phyloP scores from a whole-genome alignment of 2,113 vertebrate species.

The Spermophilus dauricus region DNA sequence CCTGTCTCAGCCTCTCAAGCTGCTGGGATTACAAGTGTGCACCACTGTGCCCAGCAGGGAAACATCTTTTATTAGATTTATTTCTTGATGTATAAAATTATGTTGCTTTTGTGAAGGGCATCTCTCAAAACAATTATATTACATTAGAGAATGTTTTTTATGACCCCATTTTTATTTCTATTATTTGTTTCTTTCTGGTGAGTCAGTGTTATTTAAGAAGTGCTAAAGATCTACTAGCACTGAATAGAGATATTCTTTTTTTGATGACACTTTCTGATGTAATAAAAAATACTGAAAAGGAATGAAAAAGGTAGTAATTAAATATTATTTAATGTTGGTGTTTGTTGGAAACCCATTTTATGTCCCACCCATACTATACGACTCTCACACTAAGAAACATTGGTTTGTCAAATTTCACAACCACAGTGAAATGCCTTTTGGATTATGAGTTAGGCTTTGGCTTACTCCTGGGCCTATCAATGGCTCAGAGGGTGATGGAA shows the following conservation, averaged over 20 bases:
- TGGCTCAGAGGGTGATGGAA: background rate
- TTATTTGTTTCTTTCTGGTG: background rate
- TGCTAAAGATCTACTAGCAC: background rate
- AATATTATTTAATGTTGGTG: constrained; percentile 28
- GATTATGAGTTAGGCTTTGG: background rate
- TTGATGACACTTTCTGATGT: background rate
- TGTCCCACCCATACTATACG: background rate
- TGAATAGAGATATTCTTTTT: background rate
- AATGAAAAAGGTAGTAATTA: background rate
- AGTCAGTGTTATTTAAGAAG: background rate
- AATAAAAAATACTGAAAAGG: constrained; percentile 41
- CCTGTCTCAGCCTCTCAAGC: background rate
- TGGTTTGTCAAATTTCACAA: background rate
- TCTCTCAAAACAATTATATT: constrained; percentile 40
- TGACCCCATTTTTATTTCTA: constrained; percentile 41
- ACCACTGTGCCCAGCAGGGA: background rate
- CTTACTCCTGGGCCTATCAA: background rate
- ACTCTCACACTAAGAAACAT: background rate
- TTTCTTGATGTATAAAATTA: background rate
- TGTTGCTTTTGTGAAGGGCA: constrained; percentile 38
- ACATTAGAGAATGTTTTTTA: constrained; percentile 57
- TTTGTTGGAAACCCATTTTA: constrained; percentile 48
- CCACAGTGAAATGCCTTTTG: background rate
- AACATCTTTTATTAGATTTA: constrained; percentile 35
- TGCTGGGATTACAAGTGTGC: background rate